Base-by-base conservation (phyloP, 2,113 vertebrate species). In the Bujurquina vittata region DNA sequence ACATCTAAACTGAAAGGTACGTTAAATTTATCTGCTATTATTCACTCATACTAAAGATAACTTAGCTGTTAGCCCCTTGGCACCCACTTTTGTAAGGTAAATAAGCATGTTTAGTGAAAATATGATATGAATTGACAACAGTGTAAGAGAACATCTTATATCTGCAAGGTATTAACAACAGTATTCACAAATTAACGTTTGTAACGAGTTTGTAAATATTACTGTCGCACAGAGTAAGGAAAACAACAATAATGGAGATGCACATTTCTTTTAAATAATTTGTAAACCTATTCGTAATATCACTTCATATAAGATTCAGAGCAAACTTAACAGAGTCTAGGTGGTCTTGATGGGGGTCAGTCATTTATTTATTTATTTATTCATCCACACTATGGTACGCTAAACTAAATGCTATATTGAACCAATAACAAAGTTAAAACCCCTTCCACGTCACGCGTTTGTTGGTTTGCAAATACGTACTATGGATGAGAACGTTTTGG, bases 1-100 rank as follows among this genome's bases (percentile, higher is more conserved):
- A 93, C 94, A 3, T 93, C 94, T 35, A 95, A 95, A 91, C 10
- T 86, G 17, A 95, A 94, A 94, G 93, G 94, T 94, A 87, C 12
- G 80, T 79, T 29, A 18, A 23, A 31, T 23, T 23, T 26, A 3
- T 3, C 8, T 31, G 4, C 11, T 1, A 2, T 75, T 56, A 85
- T 10, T 72, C 10, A 29, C 23, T 22, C 31, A 75, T 61, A 89
- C 89, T 92, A 93, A 83, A 29, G 10, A 37, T 75, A 77, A 79
- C 80, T 72, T 72, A 23, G 60, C 7, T 23, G 29, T 35, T 77
- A 35, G 43, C 49, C 1, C 3, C 17, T 17, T 35, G 54, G 67
- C 67, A 18, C 8, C 10, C 1, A n/a, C 46, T 72, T 54, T 54
- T 54, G 67, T 1, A 4, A 54, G 26, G 46, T 14, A 33, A 31